phyloP scores from a whole-genome alignment of 2,888 invertebrate genomes.

The Ceraclea dissimilis region DNA sequence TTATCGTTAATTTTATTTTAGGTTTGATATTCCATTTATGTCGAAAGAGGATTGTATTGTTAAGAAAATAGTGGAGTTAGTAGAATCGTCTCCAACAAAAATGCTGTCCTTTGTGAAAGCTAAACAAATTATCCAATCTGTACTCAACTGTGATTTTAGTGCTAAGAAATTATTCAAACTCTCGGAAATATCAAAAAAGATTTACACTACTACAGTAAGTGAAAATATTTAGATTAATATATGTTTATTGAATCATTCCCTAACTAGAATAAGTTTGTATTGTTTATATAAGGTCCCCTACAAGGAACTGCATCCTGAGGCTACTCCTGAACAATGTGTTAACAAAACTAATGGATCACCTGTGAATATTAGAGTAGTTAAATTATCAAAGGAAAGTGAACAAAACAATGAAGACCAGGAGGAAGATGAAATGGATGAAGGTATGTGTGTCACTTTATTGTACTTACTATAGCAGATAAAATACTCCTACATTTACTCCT shows the following conservation, averaged over 20 bases:
- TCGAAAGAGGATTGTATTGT: constrained; percentile 46
- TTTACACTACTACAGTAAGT: constrained; percentile 2
- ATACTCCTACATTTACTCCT: no score
- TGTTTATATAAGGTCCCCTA: constrained; percentile 43
- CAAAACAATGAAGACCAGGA: constrained; percentile 40
- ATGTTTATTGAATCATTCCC: no score
- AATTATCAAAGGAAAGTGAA: background rate
- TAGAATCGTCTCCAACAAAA: constrained; percentile 47
- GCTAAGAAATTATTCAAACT: constrained; percentile 46
- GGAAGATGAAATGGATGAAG: constrained; percentile 33
- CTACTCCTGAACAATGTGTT: constrained; percentile 44
- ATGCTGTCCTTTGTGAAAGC: constrained; percentile 46
- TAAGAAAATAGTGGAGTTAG: constrained; percentile 46
- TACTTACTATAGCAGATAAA: no score
- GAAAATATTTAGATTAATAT: no score
- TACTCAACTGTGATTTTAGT: constrained; percentile 31
- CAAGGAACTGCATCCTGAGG: constrained; percentile 51
- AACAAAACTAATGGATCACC: constrained; percentile 34
- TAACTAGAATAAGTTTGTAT: no score
- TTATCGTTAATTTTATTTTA: constrained; percentile 33
- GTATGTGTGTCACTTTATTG: no score
- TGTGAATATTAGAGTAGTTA: background rate
- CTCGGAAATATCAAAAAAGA: constrained; percentile 26
- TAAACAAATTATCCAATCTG: constrained; percentile 35
- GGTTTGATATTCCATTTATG: constrained; percentile 54